Evolutionary conservation across 2,888 invertebrate species (phyloP).

Genomic region (Phorcus lineatus): DNA sequence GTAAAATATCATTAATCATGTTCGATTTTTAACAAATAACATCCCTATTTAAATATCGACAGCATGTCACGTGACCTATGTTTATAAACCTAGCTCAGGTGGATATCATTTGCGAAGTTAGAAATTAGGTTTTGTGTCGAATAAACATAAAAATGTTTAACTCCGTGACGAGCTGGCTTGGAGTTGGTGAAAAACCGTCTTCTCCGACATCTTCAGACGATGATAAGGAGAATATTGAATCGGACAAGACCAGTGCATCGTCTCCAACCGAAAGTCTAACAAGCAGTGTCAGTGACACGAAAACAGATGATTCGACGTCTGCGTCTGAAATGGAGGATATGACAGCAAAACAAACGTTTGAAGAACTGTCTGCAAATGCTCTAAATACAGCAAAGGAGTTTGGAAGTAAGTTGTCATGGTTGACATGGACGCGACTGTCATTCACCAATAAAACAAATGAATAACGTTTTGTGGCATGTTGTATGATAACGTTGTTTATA

Average conservation of each 20-base stretch:
- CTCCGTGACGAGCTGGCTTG: conserved; percentile 67
- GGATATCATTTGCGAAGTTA: conserved; percentile 7
- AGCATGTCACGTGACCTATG: conserved; percentile 37
- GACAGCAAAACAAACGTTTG: conserved; percentile 61
- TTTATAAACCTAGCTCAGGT: conserved; percentile 32
- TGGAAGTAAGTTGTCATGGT: conserved; percentile 65
- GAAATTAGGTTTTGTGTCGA: not conserved
- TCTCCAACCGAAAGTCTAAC: conserved; percentile 27
- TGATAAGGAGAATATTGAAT: conserved; percentile 46
- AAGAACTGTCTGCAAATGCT: conserved; percentile 72
- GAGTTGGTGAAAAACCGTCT: conserved; percentile 57
- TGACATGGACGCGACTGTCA: too few relatives aligned
- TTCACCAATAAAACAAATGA: too few relatives aligned
- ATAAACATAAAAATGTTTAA: conserved; percentile 57
- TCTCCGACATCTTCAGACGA: conserved; percentile 48
- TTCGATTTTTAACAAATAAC: not conserved
- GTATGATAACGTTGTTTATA: too few relatives aligned
- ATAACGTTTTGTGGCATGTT: too few relatives aligned
- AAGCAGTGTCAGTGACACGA: not conserved
- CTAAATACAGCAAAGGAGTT: conserved; percentile 72
- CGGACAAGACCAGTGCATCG: conserved; percentile 36
- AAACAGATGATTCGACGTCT: conserved; percentile 41
- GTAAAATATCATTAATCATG: not conserved
- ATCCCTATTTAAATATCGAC: not conserved
- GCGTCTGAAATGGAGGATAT: conserved; percentile 50